phyloP scores from a whole-genome alignment of 2,797 vertebrate genomes.

The Mareca penelope region DNA sequence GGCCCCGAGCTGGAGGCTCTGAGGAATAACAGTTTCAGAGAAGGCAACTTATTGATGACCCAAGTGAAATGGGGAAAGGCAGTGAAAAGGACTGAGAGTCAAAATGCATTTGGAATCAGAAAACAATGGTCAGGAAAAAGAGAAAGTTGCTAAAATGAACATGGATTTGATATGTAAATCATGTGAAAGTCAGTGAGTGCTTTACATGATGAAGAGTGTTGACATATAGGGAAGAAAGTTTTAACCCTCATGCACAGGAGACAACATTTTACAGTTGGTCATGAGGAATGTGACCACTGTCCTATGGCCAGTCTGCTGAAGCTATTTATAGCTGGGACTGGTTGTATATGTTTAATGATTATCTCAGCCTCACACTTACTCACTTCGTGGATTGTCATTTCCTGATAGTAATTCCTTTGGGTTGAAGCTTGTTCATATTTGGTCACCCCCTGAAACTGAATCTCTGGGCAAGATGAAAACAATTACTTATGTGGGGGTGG shows the following conservation, averaged over 20 bases:
- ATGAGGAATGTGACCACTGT: not conserved
- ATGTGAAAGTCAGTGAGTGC: not conserved
- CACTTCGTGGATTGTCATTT: not conserved
- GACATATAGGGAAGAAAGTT: not conserved
- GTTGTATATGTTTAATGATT: not conserved
- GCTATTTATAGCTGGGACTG: not conserved
- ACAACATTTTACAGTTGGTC: not conserved
- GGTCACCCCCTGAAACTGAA: not conserved
- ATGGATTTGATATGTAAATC: not conserved
- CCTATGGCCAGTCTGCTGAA: not conserved
- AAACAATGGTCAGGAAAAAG: not conserved
- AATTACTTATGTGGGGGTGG: not conserved
- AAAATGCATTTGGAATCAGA: not conserved
- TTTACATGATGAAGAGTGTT: not conserved
- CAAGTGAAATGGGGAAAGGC: not conserved
- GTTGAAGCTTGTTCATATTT: not conserved
- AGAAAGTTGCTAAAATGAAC: not conserved
- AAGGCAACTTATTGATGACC: not conserved
- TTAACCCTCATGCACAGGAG: not conserved
- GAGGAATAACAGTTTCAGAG: accelerated
- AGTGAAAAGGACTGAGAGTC: not conserved
- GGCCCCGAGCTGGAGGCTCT: accelerated
- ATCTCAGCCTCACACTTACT: not conserved
- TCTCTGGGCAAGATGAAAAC: not conserved
- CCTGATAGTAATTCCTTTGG: not conserved